Evolutionary conservation across 2,888 invertebrate species (phyloP).

Genomic region (Parochlus steinenii): DNA sequence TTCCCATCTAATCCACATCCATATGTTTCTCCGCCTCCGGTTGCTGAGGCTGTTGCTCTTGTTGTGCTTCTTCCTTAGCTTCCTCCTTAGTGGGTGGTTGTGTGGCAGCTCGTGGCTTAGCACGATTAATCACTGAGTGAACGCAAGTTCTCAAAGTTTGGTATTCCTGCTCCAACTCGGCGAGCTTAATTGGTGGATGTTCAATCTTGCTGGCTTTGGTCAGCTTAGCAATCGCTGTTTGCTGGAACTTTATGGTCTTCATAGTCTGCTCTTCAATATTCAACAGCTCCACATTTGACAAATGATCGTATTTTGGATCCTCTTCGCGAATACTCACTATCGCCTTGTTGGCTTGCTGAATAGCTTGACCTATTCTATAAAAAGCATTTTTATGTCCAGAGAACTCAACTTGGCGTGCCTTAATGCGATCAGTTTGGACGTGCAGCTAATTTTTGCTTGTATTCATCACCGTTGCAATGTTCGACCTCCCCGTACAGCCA

Average conservation of each 20-base stretch:
- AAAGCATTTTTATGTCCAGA: slow-evolving; percentile 63
- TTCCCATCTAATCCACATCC: too few relatives aligned
- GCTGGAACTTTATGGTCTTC: slow-evolving; percentile 67
- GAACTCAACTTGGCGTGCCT: slow-evolving; percentile 62
- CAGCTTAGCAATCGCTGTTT: slow-evolving; percentile 51
- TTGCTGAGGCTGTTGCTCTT: too few relatives aligned
- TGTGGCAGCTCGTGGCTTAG: slow-evolving; percentile 65
- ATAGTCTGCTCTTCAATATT: slow-evolving; percentile 52
- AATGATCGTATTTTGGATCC: slow-evolving; percentile 60
- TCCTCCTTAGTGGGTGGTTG: slow-evolving; percentile 32
- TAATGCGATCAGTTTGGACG: slow-evolving; percentile 78
- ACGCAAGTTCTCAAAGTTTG: slow-evolving; percentile 37
- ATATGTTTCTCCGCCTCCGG: too few relatives aligned
- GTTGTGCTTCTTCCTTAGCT: too few relatives aligned
- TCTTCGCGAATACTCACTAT: slow-evolving; percentile 52
- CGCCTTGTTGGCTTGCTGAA: slow-evolving; percentile 69
- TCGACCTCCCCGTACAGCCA: slow-evolving; percentile 97
- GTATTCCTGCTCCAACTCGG: slow-evolving; percentile 64
- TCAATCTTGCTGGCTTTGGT: slow-evolving; percentile 47
- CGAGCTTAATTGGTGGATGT: slow-evolving; percentile 58
- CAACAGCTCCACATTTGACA: slow-evolving; percentile 65
- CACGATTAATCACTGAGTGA: slow-evolving; percentile 71
- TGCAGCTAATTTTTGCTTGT: slow-evolving; percentile 42
- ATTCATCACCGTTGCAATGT: slow-evolving; percentile 62
- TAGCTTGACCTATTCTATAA: slow-evolving; percentile 58